phyloP scores from a whole-genome alignment of 2,113 vertebrate genomes.

The Baryphthengus martii region DNA sequence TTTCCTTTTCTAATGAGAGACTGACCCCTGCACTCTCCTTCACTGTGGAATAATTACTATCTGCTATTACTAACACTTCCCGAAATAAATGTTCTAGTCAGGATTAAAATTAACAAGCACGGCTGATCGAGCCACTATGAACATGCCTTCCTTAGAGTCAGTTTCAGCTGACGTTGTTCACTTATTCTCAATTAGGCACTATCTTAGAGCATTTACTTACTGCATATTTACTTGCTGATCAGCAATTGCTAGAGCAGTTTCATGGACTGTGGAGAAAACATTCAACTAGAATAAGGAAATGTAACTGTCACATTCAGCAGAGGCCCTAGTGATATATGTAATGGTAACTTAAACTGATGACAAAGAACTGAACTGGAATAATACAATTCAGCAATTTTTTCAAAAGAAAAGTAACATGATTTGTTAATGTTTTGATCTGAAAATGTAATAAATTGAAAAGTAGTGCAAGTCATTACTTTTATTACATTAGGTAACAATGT shows the following conservation, averaged over 20 bases:
- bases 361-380: neutral
- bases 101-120: conserved; percentile 49
- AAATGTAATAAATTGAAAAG: neutral
- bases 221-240: conserved; percentile 23
- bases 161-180: conserved; percentile 6
- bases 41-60: conserved; percentile 52
- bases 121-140: neutral
- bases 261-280: neutral
- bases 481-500: neutral
- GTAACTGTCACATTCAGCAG: neutral
- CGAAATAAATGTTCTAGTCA: conserved; percentile 50
- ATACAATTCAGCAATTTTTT: conserved; percentile 2
- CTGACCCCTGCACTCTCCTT: conserved; percentile 41
- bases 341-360: conserved; percentile 1
- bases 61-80: conserved; percentile 47
- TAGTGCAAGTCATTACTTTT: neutral
- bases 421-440: neutral
- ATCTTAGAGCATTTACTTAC: neutral
- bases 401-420: neutral
- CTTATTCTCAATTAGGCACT: conserved; percentile 14
- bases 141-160: neutral
- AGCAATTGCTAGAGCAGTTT: neutral
- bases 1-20: conserved; percentile 33
- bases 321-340: neutral
- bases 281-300: neutral